Evolutionary conservation across 2,797 vertebrate genomes (phyloP).

Genomic region (Discoglossus pictus): DNA sequence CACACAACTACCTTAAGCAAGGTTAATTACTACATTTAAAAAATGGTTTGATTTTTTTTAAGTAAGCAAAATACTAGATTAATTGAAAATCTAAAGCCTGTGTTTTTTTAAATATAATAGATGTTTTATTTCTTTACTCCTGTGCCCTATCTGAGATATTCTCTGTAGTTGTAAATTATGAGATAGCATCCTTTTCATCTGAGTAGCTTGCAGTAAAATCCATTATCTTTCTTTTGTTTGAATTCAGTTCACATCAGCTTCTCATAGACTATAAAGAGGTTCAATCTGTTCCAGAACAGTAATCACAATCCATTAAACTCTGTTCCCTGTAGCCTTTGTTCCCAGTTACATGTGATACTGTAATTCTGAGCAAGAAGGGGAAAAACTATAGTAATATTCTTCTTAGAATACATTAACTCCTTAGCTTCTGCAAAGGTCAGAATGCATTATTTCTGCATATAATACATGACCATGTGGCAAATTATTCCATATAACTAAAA

Average conservation of each 20-base stretch:
- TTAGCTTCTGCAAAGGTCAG: conserved; percentile 14
- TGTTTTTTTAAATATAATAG: conserved; percentile 34
- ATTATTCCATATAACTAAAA: no score
- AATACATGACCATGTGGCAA: no score
- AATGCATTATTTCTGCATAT: no score
- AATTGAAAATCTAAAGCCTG: conserved; percentile 15
- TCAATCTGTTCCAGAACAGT: conserved; percentile 91
- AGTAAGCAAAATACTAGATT: conserved; percentile 19
- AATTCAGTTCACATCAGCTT: conserved; percentile 84
- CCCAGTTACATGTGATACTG: conserved; percentile 65
- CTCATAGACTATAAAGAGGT: conserved; percentile 75
- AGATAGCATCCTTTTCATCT: conserved; percentile 58
- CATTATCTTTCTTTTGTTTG: conserved; percentile 69
- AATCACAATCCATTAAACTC: conserved; percentile 88
- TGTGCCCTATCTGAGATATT: conserved; percentile 34
- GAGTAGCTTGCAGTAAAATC: conserved; percentile 66
- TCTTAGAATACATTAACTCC: not conserved
- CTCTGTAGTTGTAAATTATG: conserved; percentile 58
- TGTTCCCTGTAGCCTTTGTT: conserved; percentile 83
- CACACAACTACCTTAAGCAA: not conserved
- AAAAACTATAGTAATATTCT: conserved; percentile 38
- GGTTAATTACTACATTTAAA: conserved; percentile 30
- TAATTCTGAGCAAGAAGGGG: conserved; percentile 53
- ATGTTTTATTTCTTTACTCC: conserved; percentile 51
- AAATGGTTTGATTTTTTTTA: conserved; percentile 4